These are phyloP conservation scores for Hyphantria cunea DNA, from an alignment of 1,140 invertebrate genomes.

Conservation along the genomic window DNA sequence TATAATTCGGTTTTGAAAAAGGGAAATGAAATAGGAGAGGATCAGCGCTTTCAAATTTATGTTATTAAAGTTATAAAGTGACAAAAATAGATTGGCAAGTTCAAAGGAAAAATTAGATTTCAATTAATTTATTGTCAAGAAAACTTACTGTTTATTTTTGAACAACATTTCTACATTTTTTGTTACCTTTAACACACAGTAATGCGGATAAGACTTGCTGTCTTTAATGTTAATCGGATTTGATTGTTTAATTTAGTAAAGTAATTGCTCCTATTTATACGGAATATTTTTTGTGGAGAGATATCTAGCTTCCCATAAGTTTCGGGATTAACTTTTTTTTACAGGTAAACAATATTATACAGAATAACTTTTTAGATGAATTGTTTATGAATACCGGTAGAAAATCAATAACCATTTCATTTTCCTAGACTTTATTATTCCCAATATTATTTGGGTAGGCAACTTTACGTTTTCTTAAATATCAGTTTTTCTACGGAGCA, in stretches of 20 bases:
- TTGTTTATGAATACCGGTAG: too few species aligned
- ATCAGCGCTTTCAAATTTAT: constrained; percentile 21
- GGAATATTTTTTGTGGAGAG: too few species aligned
- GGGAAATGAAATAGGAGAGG: constrained; percentile 8
- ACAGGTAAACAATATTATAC: too few species aligned
- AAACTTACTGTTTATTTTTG: background rate
- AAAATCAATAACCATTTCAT: too few species aligned
- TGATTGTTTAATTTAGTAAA: background rate
- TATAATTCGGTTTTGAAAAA: constrained; percentile 50
- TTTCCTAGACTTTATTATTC: too few species aligned
- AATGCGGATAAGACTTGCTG: background rate
- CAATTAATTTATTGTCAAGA: constrained; percentile 10
- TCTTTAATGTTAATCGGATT: constrained; percentile 6
- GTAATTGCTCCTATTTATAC: too few species aligned
- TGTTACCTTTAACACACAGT: constrained; percentile 4
- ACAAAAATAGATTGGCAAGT: constrained; percentile 19
- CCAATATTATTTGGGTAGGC: too few species aligned
- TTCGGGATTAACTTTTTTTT: too few species aligned
- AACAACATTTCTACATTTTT: constrained; percentile 8
- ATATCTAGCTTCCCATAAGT: too few species aligned
- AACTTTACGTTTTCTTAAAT: too few species aligned
- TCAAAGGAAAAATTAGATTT: constrained; percentile 9
- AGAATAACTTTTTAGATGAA: too few species aligned
- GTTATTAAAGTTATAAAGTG: constrained; percentile 16
- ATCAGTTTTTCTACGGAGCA: too few species aligned